Base-by-base conservation (phyloP, 2,113 vertebrate genomes). In the Takifugu flavidus region DNA sequence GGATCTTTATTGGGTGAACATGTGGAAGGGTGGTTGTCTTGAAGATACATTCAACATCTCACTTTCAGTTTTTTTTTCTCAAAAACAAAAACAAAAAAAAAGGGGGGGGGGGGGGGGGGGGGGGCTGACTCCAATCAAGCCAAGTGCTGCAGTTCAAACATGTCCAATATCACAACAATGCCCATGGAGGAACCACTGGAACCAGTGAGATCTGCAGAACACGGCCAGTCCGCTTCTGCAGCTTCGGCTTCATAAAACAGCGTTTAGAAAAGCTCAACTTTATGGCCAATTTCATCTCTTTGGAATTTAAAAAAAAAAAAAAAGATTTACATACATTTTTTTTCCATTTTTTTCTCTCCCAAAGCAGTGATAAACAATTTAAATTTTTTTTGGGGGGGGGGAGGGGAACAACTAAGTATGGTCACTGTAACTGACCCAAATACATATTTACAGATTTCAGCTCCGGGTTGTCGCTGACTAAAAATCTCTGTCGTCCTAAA, bases 391-490 rank as follows among this genome's bases (percentile, higher is more conserved):
- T 6, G 42, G 42, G 44, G 45, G 45, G 45, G 13, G 45, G 45
- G 12, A 47, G 12, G 11, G 11, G 14, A 47, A n/a, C 89, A 92
- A 91, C 92, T 95, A 92, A 91, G 88, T 80, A 87, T 39, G 94
- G 94, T 93, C 94, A 91, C 85, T 93, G 93, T 78, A 94, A 95
- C 92, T 93, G 94, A 95, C 95, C 94, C 86, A 91, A 89, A 91
- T 77, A 92, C 86, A 88, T 93, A 93, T 96, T 89, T 94, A 94
- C 94, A 96, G 51, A 79, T 84, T 93, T 92, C 93, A 85, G 86
- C 93, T 82, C 76, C 86, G 81, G 54, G 61, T 59, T 11, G 75
- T 39, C 78, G 93, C 93, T 88, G 90, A 90, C 89, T 90, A 90
- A 88, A 87, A 89, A 86, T 87, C 77, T 91, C 79, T 88, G 76